A percentile compares a stretch with the other conserved stretches of the same genome.
These are phyloP conservation scores for Empis stercorea DNA, from an alignment of 2,888 invertebrate species.

Conservation along the genomic window DNA sequence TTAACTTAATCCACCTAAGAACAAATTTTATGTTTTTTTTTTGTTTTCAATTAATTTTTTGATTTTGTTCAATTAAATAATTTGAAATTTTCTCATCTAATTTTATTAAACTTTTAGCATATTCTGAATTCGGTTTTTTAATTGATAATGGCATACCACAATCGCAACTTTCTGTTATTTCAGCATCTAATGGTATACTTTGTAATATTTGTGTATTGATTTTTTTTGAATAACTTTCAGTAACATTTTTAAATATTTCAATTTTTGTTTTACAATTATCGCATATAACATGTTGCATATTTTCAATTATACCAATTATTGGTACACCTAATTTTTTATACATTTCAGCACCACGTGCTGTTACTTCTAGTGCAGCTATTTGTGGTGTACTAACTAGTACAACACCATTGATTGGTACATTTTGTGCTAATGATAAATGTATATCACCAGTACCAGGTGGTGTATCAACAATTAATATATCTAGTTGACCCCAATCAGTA, in stretches of 20 bases:
- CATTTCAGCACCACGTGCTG: slow-evolving; percentile 76
- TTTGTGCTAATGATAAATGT: slow-evolving; percentile 81
- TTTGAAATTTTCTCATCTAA: background rate
- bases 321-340: slow-evolving; percentile 71
- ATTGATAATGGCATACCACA: slow-evolving; percentile 27
- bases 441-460: slow-evolving; percentile 97
- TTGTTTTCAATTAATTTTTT: too few relatives aligned
- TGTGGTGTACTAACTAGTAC: slow-evolving; percentile 91
- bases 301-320: slow-evolving; percentile 77
- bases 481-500: slow-evolving; percentile 79
- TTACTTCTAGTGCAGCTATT: slow-evolving; percentile 73
- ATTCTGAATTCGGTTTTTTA: slow-evolving; percentile 25
- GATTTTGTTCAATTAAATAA: too few relatives aligned
- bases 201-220: slow-evolving; percentile 54
- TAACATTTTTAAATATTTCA: slow-evolving; percentile 59
- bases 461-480: slow-evolving; percentile 83
- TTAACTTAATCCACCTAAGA: too few relatives aligned
- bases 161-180: slow-evolving; percentile 31
- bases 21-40: too few relatives aligned
- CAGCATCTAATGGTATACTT: slow-evolving; percentile 36
- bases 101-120: slow-evolving; percentile 21
- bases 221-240: slow-evolving; percentile 45
- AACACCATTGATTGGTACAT: slow-evolving; percentile 73
- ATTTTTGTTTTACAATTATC: slow-evolving; percentile 61
- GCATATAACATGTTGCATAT: slow-evolving; percentile 75